Evolutionary conservation across 1,140 invertebrate species (phyloP).

Genomic region (Copidosoma floridanum): DNA sequence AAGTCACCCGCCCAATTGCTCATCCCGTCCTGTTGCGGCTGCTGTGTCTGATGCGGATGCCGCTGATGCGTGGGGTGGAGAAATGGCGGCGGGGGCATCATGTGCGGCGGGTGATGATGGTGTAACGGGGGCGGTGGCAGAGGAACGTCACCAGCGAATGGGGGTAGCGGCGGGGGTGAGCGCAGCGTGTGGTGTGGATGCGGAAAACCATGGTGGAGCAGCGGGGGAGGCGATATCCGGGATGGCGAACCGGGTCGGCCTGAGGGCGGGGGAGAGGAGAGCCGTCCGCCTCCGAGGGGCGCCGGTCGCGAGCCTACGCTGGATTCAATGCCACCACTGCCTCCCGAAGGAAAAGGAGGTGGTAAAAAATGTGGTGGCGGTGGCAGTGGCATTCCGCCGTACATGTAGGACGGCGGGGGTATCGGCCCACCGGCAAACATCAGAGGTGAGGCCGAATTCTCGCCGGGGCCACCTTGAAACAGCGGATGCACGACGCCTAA

Average conservation of each 20-base stretch:
- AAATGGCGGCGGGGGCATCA: constrained; percentile 33
- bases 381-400: constrained; percentile 44
- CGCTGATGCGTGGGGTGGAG: not conserved
- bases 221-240: constrained; percentile 39
- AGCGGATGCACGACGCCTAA: constrained; percentile 45
- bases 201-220: not conserved
- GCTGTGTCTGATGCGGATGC: no score
- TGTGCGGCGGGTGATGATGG: constrained; percentile 35
- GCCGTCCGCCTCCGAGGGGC: constrained; percentile 61
- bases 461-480: constrained; percentile 53
- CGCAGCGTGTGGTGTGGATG: constrained; percentile 33
- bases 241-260: constrained; percentile 35
- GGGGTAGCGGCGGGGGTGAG: constrained; percentile 34
- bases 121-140: constrained; percentile 32
- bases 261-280: constrained; percentile 63
- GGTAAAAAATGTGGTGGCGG: constrained; percentile 28
- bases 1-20: constrained; percentile 39
- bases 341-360: constrained; percentile 35
- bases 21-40: constrained; percentile 1
- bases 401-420: constrained; percentile 57
- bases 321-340: no score
- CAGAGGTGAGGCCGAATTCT: constrained; percentile 57
- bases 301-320: constrained; percentile 58
- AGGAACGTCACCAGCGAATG: constrained; percentile 40
- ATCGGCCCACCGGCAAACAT: constrained; percentile 50